Conservation (phyloP, 1,140 invertebrate species). For the Zaprionus ghesquierei region DNA sequence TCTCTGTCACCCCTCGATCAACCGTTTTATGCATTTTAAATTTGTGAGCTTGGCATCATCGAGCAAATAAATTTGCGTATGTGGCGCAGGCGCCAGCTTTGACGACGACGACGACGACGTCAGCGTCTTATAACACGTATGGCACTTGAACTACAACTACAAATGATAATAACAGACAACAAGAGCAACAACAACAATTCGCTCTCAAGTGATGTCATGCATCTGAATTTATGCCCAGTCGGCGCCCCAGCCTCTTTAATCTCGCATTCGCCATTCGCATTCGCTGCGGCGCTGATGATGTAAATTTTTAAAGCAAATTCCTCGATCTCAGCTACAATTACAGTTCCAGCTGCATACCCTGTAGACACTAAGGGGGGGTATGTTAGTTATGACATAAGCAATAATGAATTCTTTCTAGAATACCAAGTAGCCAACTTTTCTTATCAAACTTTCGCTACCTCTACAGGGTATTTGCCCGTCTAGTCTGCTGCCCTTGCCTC, state of each 20-base stretch:
- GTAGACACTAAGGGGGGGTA: not conserved
- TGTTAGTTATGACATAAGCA: not conserved
- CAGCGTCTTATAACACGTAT: constrained; percentile 55
- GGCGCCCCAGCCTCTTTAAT: constrained; percentile 48
- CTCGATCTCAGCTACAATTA: constrained; percentile 35
- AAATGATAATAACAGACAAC: constrained; percentile 26
- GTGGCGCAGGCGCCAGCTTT: constrained; percentile 64
- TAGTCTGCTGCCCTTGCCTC: not conserved
- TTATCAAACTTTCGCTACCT: not conserved
- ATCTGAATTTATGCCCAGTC: constrained; percentile 57
- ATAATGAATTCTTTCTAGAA: no score
- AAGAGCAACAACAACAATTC: constrained; percentile 25
- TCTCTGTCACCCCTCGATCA: not conserved
- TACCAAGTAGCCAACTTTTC: not conserved
- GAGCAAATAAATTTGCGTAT: constrained; percentile 65
- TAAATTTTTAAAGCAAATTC: constrained; percentile 48
- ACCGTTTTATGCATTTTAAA: constrained; percentile 43
- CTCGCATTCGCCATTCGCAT: constrained; percentile 25
- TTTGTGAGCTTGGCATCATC: constrained; percentile 49
- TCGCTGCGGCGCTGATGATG: constrained; percentile 30
- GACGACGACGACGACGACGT: constrained; percentile 37
- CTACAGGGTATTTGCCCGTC: not conserved
- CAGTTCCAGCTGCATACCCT: constrained; percentile 19
- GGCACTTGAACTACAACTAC: constrained; percentile 50
- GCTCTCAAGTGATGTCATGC: constrained; percentile 72